Conservation (phyloP, 37 sponge, comb jelly and placozoan genomes). For the Corticium candelabrum region DNA sequence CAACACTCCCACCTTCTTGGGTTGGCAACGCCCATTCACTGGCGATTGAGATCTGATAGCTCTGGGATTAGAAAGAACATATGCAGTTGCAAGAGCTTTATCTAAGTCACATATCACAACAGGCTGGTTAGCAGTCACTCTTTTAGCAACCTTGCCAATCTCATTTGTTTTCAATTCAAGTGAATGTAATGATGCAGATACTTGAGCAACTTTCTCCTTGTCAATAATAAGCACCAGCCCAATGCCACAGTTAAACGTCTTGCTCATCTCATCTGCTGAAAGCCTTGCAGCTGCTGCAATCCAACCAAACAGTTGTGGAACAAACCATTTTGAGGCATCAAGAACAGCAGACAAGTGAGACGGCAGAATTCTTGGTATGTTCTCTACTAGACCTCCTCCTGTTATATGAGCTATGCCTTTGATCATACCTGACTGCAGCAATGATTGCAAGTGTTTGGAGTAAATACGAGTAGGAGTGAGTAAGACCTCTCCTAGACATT, state of each 20-base stretch:
- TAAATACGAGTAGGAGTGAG: conserved; percentile 10
- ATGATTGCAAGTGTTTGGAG: background rate
- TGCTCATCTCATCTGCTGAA: background rate
- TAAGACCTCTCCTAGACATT: background rate
- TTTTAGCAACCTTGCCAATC: background rate
- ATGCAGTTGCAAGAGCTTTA: background rate
- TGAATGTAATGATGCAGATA: background rate
- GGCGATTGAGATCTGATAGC: background rate
- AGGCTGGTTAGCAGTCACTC: background rate
- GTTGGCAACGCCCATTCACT: background rate
- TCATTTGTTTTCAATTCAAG: background rate
- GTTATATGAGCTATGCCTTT: conserved; percentile 26
- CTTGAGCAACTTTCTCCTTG: background rate
- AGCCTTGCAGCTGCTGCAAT: conserved; percentile 1
- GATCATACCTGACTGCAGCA: background rate
- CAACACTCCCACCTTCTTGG: conserved; percentile 5
- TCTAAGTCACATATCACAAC: background rate
- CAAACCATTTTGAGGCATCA: conserved; percentile 8
- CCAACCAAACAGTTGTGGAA: conserved; percentile 5
- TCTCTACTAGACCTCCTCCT: conserved; percentile 14
- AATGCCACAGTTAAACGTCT: conserved; percentile 17
- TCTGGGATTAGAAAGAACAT: background rate
- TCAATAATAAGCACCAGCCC: conserved; percentile 9
- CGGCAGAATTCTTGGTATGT: conserved; percentile 8
- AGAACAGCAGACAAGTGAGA: background rate